Conservation (phyloP, 2,113 vertebrate genomes). For the Bubo bubo region DNA sequence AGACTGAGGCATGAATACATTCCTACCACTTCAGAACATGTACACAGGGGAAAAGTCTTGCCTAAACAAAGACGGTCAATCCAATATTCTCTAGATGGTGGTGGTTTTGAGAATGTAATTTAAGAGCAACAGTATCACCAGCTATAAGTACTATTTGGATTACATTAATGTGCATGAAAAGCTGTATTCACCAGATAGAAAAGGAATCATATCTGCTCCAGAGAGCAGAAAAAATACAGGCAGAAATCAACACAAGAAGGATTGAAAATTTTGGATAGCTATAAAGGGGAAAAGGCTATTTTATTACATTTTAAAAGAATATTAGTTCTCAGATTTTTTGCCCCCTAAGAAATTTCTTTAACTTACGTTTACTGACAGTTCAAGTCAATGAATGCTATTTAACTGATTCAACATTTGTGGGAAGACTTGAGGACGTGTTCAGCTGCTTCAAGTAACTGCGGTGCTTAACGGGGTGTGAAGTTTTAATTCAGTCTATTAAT, state of each 20-base stretch:
- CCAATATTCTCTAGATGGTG: background rate
- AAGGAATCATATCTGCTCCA: background rate
- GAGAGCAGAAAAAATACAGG: background rate
- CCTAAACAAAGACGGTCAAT: background rate
- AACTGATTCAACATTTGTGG: background rate
- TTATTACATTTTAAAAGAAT: background rate
- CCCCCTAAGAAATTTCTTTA: background rate
- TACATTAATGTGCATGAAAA: background rate
- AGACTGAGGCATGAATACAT: accelerated
- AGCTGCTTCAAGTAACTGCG: background rate
- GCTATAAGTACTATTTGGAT: background rate
- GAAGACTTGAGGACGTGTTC: background rate
- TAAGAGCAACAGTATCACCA: background rate
- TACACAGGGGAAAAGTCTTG: background rate
- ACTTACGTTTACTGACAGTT: background rate
- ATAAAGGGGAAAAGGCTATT: background rate
- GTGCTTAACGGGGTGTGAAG: background rate
- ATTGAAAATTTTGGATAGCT: background rate
- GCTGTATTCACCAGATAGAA: background rate
- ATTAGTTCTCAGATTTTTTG: background rate
- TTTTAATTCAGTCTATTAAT: background rate
- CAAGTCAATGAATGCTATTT: background rate
- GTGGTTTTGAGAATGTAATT: background rate
- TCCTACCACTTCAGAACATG: background rate
- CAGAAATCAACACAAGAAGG: background rate